phyloP scores from a whole-genome alignment of 2,888 invertebrate species.

The Aproaerema taeniolella region DNA sequence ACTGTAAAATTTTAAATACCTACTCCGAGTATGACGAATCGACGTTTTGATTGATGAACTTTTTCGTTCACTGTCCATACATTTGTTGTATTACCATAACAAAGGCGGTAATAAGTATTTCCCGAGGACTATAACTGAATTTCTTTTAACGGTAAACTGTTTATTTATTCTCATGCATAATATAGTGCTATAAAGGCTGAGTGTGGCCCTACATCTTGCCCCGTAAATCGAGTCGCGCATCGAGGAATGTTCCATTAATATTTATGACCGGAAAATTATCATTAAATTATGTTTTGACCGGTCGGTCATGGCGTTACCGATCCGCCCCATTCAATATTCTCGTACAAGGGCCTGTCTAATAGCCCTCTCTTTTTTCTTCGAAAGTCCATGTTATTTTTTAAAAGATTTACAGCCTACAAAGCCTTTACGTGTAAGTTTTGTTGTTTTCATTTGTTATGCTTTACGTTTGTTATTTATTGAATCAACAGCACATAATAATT shows the following conservation, averaged over 20 bases:
- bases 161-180: constrained; percentile 14
- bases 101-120: constrained; percentile 1
- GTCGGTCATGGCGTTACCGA: constrained; percentile 43
- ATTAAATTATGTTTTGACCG: constrained; percentile 64
- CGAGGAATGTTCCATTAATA: constrained; percentile 63
- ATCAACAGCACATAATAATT: no score
- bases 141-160: constrained; percentile 6
- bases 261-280: constrained; percentile 69
- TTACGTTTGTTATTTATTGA: no score
- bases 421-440: no score
- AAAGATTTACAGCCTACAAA: no score
- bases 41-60: constrained; percentile 17
- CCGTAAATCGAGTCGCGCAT: constrained; percentile 41
- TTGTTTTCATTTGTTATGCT: no score
- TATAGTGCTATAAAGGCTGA: constrained; percentile 22
- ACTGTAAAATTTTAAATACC: constrained; percentile 15
- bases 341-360: constrained; percentile 31
- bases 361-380: constrained; percentile 16
- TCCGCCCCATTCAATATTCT: constrained; percentile 43
- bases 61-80: constrained; percentile 3
- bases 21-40: constrained; percentile 13
- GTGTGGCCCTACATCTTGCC: constrained; percentile 38
- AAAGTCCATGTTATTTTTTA: no score
- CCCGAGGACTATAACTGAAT: neutral
- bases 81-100: neutral